These are phyloP conservation scores for Lumbricus terrestris DNA, from an alignment of 2,888 invertebrate genomes.

Conservation along the genomic window DNA sequence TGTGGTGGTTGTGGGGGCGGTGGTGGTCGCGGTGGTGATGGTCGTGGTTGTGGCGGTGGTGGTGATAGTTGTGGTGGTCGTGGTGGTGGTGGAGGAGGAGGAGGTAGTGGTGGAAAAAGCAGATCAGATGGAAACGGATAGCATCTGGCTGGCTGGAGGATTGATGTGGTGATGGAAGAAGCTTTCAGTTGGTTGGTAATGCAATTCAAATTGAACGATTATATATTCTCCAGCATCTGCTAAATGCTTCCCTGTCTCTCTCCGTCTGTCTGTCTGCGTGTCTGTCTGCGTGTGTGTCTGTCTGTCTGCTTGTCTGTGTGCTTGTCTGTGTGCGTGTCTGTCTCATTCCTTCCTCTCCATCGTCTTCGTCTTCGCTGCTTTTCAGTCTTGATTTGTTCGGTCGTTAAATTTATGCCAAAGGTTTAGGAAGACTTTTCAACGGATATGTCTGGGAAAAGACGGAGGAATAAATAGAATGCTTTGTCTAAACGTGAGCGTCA, in stretches of 20 bases:
- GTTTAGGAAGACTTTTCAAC: neutral
- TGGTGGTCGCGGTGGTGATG: no score
- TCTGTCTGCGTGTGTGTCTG: neutral
- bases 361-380: constrained; percentile 12
- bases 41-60: no score
- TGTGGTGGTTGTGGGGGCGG: no score
- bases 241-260: neutral
- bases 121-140: constrained; percentile 8
- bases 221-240: neutral
- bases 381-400: neutral
- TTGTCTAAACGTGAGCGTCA: no score
- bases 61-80: no score
- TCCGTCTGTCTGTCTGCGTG: neutral
- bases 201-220: constrained; percentile 11
- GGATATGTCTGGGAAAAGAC: neutral
- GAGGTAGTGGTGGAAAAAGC: neutral
- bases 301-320: constrained; percentile 21
- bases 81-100: no score
- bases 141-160: neutral
- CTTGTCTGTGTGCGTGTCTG: neutral
- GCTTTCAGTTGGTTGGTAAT: constrained; percentile 4
- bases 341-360: no score
- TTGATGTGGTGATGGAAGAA: neutral
- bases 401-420: neutral
- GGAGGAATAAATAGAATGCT: no score